Percentiles rank a stretch among this genome's conserved stretches.
These are phyloP conservation scores for Pachycephus smyrnensis DNA, from an alignment of 2,888 invertebrate species.

Conservation along the genomic window DNA sequence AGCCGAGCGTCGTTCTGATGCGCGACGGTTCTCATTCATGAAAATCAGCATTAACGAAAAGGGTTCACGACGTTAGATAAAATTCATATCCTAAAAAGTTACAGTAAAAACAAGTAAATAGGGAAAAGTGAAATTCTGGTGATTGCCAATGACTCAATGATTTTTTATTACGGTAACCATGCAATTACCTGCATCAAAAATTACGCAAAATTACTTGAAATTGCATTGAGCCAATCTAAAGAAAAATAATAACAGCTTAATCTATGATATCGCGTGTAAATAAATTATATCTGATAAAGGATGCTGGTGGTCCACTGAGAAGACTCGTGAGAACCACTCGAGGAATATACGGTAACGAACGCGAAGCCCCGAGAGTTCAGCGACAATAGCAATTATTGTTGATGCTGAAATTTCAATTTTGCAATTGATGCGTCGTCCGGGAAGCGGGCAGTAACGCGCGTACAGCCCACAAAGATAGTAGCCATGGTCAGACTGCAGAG, in stretches of 20 bases:
- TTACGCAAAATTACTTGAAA: neutral
- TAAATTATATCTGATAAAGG: neutral
- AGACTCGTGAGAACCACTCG: slow-evolving; percentile 38
- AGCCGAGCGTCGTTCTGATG: slow-evolving; percentile 26
- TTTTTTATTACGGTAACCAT: neutral
- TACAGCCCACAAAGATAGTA: neutral
- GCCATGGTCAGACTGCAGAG: slow-evolving; percentile 19
- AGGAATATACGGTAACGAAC: neutral
- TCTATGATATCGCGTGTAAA: neutral
- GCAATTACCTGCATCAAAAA: neutral
- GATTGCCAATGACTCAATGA: neutral
- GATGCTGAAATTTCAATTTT: slow-evolving; percentile 59
- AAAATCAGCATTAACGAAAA: neutral
- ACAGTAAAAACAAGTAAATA: neutral
- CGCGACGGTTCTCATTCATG: slow-evolving; percentile 35
- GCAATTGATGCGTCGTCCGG: slow-evolving; percentile 56
- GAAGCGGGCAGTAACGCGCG: slow-evolving; percentile 23
- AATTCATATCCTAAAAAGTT: neutral
- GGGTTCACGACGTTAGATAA: too few species aligned
- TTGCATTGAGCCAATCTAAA: neutral
- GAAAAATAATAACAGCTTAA: neutral
- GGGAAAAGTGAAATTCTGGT: neutral
- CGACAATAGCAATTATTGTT: slow-evolving; percentile 58
- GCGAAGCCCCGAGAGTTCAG: slow-evolving; percentile 32
- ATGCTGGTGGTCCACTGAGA: slow-evolving; percentile 7